Conservation (phyloP, 2,888 invertebrate species). For the Eumacrocentrus americanus region DNA sequence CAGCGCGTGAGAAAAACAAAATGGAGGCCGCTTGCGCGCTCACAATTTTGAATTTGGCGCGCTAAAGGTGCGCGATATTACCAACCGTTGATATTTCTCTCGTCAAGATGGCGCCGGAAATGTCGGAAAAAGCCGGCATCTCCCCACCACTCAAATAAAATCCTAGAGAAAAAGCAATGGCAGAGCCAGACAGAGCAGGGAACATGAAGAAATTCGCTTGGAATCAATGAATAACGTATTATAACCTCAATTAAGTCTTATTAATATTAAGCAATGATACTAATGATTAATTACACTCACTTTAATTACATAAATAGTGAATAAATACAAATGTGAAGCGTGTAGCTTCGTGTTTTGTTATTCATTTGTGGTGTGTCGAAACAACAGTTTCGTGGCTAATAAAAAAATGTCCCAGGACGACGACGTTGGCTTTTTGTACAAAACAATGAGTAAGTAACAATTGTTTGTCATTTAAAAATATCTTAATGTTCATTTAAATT, state of each 20-base stretch:
- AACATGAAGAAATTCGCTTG: neutral
- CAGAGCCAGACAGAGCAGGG: too few relatives aligned
- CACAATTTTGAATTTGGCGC: neutral
- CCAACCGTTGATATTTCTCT: neutral
- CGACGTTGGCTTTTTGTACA: slow-evolving; percentile 59
- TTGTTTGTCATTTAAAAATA: too few relatives aligned
- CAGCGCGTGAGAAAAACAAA: neutral
- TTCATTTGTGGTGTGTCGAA: neutral
- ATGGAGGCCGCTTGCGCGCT: too few relatives aligned
- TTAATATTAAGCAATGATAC: too few relatives aligned
- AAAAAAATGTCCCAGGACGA: slow-evolving; percentile 57
- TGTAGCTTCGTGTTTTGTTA: neutral
- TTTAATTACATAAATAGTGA: neutral
- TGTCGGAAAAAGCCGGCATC: neutral
- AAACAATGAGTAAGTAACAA: slow-evolving; percentile 59
- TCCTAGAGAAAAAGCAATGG: neutral
- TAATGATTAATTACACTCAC: too few relatives aligned
- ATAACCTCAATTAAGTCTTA: too few relatives aligned
- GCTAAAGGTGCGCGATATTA: too few relatives aligned
- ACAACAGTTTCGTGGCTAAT: neutral
- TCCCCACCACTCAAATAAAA: neutral
- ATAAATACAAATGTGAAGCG: neutral
- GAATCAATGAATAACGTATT: neutral
- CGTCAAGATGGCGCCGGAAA: neutral
- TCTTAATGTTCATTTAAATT: neutral